Evolutionary conservation across 2,888 invertebrate genomes (phyloP).

Genomic region (Sphaeridia pumilis): DNA sequence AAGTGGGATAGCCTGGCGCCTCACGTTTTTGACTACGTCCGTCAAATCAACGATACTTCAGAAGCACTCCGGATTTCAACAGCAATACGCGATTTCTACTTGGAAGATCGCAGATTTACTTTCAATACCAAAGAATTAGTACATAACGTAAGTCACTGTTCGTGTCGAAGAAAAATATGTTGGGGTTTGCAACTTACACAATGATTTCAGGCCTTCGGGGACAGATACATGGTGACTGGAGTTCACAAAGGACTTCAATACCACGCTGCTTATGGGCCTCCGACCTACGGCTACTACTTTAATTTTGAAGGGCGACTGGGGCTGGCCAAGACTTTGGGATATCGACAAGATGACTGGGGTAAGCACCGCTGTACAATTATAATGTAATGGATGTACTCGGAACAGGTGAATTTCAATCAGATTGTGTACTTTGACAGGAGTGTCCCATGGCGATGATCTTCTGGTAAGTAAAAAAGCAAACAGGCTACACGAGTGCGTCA

Average conservation of each 20-base stretch:
- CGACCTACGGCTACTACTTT: constrained; percentile 15
- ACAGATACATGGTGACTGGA: constrained; percentile 17
- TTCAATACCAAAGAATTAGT: constrained; percentile 13
- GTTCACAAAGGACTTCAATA: constrained; percentile 16
- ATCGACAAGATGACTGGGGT: constrained; percentile 16
- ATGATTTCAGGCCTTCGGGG: constrained; percentile 11
- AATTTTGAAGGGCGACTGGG: constrained; percentile 12
- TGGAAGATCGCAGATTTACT: constrained; percentile 6
- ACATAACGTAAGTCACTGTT: constrained; percentile 13
- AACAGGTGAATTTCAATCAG: too few species aligned
- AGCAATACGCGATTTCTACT: constrained; percentile 12
- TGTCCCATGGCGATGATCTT: constrained; percentile 14
- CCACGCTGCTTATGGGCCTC: constrained; percentile 10
- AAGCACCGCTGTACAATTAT: not conserved
- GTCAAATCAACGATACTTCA: not conserved
- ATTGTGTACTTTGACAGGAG: constrained; percentile 4
- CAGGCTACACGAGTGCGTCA: not conserved
- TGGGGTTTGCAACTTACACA: not conserved
- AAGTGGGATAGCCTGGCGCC: constrained; percentile 11
- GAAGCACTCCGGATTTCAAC: constrained; percentile 1
- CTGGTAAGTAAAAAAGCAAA: constrained; percentile 7
- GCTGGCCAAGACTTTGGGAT: constrained; percentile 10
- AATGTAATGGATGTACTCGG: not conserved
- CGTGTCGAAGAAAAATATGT: too few species aligned
- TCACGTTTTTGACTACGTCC: constrained; percentile 7